phyloP scores from a whole-genome alignment of 2,113 vertebrate species.

The Triplophysa siluroides region DNA sequence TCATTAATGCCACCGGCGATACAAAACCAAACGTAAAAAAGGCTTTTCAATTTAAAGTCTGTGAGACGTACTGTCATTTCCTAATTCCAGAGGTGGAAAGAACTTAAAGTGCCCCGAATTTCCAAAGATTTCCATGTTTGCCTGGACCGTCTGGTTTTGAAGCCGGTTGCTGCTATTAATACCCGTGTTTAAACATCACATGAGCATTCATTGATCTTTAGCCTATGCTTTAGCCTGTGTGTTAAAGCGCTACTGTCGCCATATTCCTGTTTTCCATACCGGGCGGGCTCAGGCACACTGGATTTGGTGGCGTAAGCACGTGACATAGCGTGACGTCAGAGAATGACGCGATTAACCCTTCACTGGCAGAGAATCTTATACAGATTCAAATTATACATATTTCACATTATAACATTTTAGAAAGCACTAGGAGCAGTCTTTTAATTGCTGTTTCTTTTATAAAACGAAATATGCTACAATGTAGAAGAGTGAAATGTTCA shows the following conservation, averaged over 20 bases:
- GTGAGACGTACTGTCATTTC: not conserved
- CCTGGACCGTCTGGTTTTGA: not conserved
- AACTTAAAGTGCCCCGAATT: constrained; percentile 39
- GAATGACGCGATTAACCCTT: constrained; percentile 1
- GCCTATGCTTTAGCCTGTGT: not conserved
- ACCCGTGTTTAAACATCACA: constrained; percentile 22
- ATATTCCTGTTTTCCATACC: constrained; percentile 39
- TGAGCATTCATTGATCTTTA: constrained; percentile 6
- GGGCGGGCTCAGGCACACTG: too few species aligned
- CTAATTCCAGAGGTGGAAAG: constrained; percentile 36
- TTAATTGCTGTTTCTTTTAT: too few species aligned
- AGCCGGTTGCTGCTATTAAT: constrained; percentile 55
- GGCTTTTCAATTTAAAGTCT: constrained; percentile 4
- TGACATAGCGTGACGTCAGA: constrained; percentile 4
- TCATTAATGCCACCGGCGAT: not conserved
- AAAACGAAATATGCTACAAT: too few species aligned
- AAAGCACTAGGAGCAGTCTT: too few species aligned
- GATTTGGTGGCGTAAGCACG: not conserved
- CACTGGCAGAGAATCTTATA: too few species aligned
- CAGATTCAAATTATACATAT: too few species aligned
- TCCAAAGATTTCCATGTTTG: constrained; percentile 63
- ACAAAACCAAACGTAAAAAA: not conserved
- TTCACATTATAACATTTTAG: too few species aligned
- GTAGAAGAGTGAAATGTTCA: too few species aligned
- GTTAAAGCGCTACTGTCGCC: constrained; percentile 8